These are phyloP conservation scores for Platycnemis pennipes DNA, from an alignment of 2,888 invertebrate species.

Conservation along the genomic window DNA sequence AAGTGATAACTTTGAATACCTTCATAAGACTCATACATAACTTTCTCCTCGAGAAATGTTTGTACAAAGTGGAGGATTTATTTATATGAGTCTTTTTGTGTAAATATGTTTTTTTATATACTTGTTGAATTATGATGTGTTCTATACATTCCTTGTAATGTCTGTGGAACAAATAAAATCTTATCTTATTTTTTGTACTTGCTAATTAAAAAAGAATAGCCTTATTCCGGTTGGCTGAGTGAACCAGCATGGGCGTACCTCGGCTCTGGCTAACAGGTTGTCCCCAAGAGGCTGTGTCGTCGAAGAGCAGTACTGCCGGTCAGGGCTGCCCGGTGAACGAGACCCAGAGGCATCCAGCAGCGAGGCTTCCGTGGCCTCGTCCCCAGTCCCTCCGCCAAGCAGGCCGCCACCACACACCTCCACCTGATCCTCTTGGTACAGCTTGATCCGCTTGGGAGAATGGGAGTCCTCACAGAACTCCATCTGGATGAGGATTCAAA, in stretches of 20 bases:
- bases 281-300: constrained; percentile 88
- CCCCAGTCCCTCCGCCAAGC: background rate
- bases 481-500: constrained; percentile 77
- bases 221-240: too few relatives aligned
- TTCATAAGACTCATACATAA: too few relatives aligned
- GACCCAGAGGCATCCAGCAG: constrained; percentile 81
- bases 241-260: constrained; percentile 79
- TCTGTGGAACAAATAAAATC: too few relatives aligned
- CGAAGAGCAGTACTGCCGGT: constrained; percentile 94
- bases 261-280: constrained; percentile 79
- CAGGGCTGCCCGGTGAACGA: constrained; percentile 89
- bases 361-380: constrained; percentile 20
- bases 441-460: constrained; percentile 57
- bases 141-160: too few relatives aligned
- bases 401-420: constrained; percentile 41
- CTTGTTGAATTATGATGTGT: too few relatives aligned
- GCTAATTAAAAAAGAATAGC: too few relatives aligned
- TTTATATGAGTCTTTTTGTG: too few relatives aligned
- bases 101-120: too few relatives aligned
- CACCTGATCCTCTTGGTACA: constrained; percentile 58
- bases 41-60: too few relatives aligned
- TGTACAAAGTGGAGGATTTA: too few relatives aligned
- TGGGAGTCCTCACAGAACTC: constrained; percentile 80
- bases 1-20: too few relatives aligned
- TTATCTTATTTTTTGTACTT: too few relatives aligned